These are phyloP conservation scores for Amiota mariae DNA, from an alignment of 2,888 invertebrate genomes.

Conservation along the genomic window DNA sequence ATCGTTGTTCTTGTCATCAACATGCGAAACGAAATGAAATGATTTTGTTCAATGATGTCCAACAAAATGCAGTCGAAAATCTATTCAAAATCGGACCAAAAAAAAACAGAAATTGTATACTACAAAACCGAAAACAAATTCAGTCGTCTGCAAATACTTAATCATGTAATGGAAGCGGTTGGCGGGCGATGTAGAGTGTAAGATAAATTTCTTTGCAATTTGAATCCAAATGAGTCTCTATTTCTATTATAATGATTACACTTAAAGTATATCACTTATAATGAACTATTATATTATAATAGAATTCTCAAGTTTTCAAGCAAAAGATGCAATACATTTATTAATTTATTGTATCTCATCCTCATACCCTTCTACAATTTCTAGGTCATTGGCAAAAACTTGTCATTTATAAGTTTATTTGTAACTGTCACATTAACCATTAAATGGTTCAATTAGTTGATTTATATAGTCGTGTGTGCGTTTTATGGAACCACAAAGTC, in stretches of 20 bases:
- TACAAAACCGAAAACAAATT: conserved; percentile 40
- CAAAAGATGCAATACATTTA: no score
- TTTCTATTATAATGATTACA: no score
- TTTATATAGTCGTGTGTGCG: conserved; percentile 24
- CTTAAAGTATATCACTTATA: no score
- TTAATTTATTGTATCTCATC: no score
- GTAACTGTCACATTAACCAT: conserved; percentile 22
- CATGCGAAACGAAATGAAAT: conserved; percentile 17
- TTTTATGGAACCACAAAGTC: no score
- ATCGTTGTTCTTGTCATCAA: conserved; percentile 9
- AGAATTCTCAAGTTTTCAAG: no score
- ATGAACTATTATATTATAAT: no score
- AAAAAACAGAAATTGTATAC: conserved; percentile 10
- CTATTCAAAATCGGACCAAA: background rate
- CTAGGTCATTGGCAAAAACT: conserved; percentile 17
- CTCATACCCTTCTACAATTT: background rate
- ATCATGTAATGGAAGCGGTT: conserved; percentile 20
- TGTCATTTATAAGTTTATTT: background rate
- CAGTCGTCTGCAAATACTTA: conserved; percentile 23
- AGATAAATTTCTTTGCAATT: no score
- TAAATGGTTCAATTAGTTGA: conserved; percentile 25
- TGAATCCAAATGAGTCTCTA: no score
- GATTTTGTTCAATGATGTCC: conserved; percentile 54
- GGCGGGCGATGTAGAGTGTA: background rate
- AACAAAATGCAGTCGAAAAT: conserved; percentile 20